Percentiles rank a stretch among this genome's conserved stretches.
Evolutionary conservation across 1,140 invertebrate species (phyloP).

Genomic region (Thaumetopoea pityocampa): DNA sequence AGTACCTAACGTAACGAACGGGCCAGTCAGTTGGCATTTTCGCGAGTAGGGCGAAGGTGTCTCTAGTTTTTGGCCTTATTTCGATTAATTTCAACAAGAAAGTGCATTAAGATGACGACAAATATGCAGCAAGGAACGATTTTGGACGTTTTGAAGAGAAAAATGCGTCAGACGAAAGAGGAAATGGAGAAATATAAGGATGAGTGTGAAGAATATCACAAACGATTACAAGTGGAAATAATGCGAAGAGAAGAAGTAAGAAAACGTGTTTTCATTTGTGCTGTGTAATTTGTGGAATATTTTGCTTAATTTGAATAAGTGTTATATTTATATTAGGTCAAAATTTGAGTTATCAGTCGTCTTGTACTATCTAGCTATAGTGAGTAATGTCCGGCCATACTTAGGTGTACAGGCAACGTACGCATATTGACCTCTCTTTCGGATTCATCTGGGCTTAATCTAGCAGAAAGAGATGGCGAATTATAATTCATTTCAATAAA

Average conservation of each 20-base stretch:
- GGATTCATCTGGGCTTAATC: constrained; percentile 36
- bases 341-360: constrained; percentile 56
- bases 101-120: constrained; percentile 84
- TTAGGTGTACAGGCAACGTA: constrained; percentile 73
- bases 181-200: constrained; percentile 98
- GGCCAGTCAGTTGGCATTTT: constrained; percentile 72
- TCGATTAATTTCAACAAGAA: constrained; percentile 59
- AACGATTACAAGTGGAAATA: constrained; percentile 92
- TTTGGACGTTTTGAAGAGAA: constrained; percentile 98
- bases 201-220: constrained; percentile 94
- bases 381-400: constrained; percentile 75
- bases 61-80: constrained; percentile 68
- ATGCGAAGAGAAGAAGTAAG: constrained; percentile 97
- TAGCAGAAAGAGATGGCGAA: constrained; percentile 49
- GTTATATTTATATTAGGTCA: constrained; percentile 31
- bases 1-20: constrained; percentile 61
- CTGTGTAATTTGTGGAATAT: constrained; percentile 45
- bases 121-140: constrained; percentile 90
- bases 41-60: constrained; percentile 69
- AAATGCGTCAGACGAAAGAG: constrained; percentile 98
- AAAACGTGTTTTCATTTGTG: constrained; percentile 58
- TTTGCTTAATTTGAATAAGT: constrained; percentile 41
- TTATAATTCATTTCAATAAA: constrained; percentile 51
- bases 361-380: constrained; percentile 68
- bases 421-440: constrained; percentile 70